Base-by-base conservation (phyloP, 2,888 invertebrate species). In the Sarcophaga rosellei region DNA sequence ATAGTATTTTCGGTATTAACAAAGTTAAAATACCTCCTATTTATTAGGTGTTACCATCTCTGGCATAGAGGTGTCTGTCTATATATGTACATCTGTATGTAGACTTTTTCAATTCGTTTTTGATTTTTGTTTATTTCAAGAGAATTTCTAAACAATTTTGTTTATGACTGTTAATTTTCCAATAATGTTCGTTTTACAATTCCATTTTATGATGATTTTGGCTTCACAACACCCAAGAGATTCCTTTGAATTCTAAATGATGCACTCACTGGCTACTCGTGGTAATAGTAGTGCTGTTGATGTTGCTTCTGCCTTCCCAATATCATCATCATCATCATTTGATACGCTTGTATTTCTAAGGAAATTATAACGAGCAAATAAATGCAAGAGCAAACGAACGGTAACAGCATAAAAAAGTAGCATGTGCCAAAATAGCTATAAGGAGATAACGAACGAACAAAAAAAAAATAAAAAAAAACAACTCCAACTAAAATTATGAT, bases 161-260 rank as follows among this genome's bases (percentile, higher is more conserved):
- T 82, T 82, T 82, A 77, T 25, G 69, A 77, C 65, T 82, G 81
- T 63, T 77, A 74, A 81, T 85, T 77, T 77, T 82, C 74, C 61
- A 21, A 69, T n/a, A 73, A 69, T 85, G 47, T 69, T 74, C 74
- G 47, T 75, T 82, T 78, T 63, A 23, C 53, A 45, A 81, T 70
- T 63, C 47, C 68, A 23, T 59, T 44, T 10, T 35, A 57, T 25
- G 23, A 53, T 70, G 78, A 74, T 66, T 76, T 84, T 75, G 69
- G 57, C 35, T 2, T 35, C 35, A 35, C 35, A 35, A 35, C 35
- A 35, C 35, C 35, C 35, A 35, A 35, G 35, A 80, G 57, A 17
- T 77, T 69, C 73, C 82, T 77, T 12, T 8, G 10, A 73, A 77
- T 53, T 53, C 53, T 53, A 17, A 35, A 10, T 35, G 53, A 53